Conservation (phyloP, 2,113 vertebrate species). For the Alosa alosa region DNA sequence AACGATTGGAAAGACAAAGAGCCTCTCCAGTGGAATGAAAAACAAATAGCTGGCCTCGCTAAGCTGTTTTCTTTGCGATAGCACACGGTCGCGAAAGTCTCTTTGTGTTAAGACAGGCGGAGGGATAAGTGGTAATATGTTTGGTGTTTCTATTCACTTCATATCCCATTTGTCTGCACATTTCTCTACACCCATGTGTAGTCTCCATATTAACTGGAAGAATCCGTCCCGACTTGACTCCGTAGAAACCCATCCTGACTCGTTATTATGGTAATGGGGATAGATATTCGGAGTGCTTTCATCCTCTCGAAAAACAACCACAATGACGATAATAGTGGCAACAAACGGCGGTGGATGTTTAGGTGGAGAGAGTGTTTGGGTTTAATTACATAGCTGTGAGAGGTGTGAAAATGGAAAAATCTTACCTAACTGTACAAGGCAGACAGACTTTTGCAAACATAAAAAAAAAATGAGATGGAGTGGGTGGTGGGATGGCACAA, state of each 20-base stretch:
- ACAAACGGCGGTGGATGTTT: not conserved
- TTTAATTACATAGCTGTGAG: slow-evolving; percentile 13
- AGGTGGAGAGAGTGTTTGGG: not conserved
- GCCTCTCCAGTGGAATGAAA: slow-evolving; percentile 75
- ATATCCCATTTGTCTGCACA: slow-evolving; percentile 71
- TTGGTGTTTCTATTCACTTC: slow-evolving; percentile 50
- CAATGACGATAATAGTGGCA: not conserved
- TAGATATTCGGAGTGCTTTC: slow-evolving; percentile 27
- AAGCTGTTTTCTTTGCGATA: slow-evolving; percentile 79
- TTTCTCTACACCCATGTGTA: slow-evolving; percentile 58
- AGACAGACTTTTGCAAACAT: not conserved
- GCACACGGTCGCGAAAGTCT: slow-evolving; percentile 65
- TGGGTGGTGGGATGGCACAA: not conserved
- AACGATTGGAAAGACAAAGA: slow-evolving; percentile 99
- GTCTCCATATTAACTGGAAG: slow-evolving; percentile 54
- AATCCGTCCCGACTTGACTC: slow-evolving; percentile 59
- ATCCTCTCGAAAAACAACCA: not conserved
- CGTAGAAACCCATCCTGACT: slow-evolving; percentile 1
- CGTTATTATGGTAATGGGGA: slow-evolving; percentile 50
- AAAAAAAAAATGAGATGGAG: not conserved
- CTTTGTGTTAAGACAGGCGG: slow-evolving; percentile 67
- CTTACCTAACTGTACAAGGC: not conserved
- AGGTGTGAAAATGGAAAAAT: not conserved
- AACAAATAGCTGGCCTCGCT: slow-evolving; percentile 68
- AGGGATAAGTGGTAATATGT: slow-evolving; percentile 71